A percentile compares a stretch with the other conserved stretches of the same genome.
Conservation (phyloP, 1,140 invertebrate genomes). For the Solenopsis fugax region DNA sequence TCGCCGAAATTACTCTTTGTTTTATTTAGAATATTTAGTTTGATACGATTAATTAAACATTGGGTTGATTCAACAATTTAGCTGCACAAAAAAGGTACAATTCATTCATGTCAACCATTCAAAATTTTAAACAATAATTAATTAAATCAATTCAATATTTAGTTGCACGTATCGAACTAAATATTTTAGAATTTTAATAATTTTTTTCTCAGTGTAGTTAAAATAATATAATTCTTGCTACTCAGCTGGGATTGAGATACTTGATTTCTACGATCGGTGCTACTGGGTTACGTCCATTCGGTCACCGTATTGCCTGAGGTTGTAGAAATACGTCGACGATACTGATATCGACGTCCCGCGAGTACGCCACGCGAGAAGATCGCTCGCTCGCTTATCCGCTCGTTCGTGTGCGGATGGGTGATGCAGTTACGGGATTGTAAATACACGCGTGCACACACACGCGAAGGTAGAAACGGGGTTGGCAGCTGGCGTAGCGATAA, state of each 20-base stretch:
- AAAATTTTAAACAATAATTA: too few relatives aligned
- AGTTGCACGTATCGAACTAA: too few relatives aligned
- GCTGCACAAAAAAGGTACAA: too few relatives aligned
- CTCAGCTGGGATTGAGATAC: neutral
- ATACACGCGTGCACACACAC: slow-evolving; percentile 47
- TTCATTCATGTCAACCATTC: too few relatives aligned
- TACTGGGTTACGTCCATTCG: slow-evolving; percentile 34
- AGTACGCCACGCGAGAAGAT: slow-evolving; percentile 38
- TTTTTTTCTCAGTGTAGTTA: neutral
- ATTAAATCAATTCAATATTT: too few relatives aligned
- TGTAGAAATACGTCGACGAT: slow-evolving; percentile 20
- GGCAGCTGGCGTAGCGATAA: slow-evolving; percentile 82
- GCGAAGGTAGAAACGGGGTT: slow-evolving; percentile 75
- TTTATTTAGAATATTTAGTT: too few relatives aligned
- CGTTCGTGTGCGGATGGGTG: neutral
- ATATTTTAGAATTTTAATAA: too few relatives aligned
- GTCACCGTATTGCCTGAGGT: slow-evolving; percentile 32
- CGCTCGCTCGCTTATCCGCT: neutral
- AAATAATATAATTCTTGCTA: neutral
- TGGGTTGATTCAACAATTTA: too few relatives aligned
- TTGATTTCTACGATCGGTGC: neutral
- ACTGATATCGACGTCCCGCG: slow-evolving; percentile 35
- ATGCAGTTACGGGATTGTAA: slow-evolving; percentile 54
- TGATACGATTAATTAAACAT: too few relatives aligned
- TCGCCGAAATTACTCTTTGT: too few relatives aligned